Evolutionary conservation across 2,797 vertebrate species (phyloP).

Genomic region (Anas acuta): DNA sequence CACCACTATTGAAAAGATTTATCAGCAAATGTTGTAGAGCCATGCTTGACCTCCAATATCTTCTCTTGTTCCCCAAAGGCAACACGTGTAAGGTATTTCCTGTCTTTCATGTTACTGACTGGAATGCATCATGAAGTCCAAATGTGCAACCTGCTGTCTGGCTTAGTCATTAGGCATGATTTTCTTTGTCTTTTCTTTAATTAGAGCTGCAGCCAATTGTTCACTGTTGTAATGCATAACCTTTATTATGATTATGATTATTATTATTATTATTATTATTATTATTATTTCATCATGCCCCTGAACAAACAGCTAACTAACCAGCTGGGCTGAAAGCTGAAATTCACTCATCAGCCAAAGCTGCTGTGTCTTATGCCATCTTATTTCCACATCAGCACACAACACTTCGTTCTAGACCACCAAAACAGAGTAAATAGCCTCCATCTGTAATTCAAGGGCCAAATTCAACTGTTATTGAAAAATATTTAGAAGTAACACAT

Average conservation of each 20-base stretch:
- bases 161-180: slow-evolving; percentile 43
- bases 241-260: neutral
- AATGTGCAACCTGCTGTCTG: slow-evolving; percentile 61
- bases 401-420: neutral
- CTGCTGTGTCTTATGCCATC: neutral
- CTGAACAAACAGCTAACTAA: neutral
- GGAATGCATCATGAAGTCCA: slow-evolving; percentile 29
- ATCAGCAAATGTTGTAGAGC: neutral
- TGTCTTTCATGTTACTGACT: slow-evolving; percentile 49
- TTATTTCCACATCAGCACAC: neutral
- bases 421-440: neutral
- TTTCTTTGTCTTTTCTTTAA: slow-evolving; percentile 21
- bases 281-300: neutral
- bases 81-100: slow-evolving; percentile 46
- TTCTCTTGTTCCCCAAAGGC: slow-evolving; percentile 25
- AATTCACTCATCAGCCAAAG: accelerated
- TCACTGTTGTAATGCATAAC: neutral
- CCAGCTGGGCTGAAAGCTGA: neutral
- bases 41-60: neutral
- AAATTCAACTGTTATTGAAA: neutral
- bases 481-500: neutral
- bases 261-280: too few relatives aligned
- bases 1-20: slow-evolving; percentile 14
- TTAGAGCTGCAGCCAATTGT: slow-evolving; percentile 26
- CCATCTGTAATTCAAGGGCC: neutral